These are phyloP conservation scores for Oncopeltus fasciatus DNA, from an alignment of 1,140 invertebrate genomes.

Conservation along the genomic window DNA sequence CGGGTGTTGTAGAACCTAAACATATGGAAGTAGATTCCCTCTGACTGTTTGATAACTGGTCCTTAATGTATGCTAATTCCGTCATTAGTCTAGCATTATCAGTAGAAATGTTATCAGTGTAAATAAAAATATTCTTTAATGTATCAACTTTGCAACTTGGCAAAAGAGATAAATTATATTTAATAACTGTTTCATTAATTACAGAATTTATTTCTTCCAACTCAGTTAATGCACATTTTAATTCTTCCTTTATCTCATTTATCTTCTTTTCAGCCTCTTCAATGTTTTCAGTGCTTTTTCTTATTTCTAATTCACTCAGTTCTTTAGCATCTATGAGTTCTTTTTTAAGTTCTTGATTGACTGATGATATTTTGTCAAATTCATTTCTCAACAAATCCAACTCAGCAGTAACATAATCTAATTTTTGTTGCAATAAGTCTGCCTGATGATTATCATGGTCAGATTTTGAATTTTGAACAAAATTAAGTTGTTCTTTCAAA, in stretches of 20 bases:
- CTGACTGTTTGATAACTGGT: not conserved
- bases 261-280: not conserved
- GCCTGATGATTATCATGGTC: not conserved
- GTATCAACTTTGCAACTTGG: not conserved
- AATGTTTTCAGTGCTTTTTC: not conserved
- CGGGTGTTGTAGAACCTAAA: not conserved
- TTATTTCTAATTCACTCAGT: not conserved
- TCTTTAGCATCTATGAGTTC: not conserved
- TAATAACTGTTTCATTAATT: not conserved
- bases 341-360: not conserved
- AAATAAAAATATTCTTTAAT: not conserved
- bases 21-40: not conserved
- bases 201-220: not conserved
- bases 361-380: not conserved
- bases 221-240: not conserved
- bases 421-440: not conserved
- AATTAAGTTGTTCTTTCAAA: slow-evolving; percentile 21
- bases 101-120: not conserved
- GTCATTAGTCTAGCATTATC: not conserved
- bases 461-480: slow-evolving; percentile 2
- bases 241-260: not conserved
- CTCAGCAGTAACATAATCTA: not conserved
- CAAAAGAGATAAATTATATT: not conserved
- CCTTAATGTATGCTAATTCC: no score
- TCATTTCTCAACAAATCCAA: not conserved